Evolutionary conservation across 2,797 vertebrate genomes (phyloP).

Genomic region (Sciurus carolinensis): DNA sequence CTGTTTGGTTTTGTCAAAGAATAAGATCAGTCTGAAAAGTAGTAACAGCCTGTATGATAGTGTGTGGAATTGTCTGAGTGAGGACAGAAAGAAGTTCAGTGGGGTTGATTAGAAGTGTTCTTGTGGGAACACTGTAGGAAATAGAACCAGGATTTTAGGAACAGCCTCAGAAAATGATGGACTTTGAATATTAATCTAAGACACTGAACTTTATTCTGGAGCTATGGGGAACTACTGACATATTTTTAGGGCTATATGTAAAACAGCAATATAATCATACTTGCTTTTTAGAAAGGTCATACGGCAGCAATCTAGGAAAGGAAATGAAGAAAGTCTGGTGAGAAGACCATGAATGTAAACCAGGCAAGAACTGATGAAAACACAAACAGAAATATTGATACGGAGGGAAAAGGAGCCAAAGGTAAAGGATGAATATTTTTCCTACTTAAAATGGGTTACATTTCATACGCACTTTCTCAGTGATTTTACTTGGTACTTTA

Average conservation of each 20-base stretch:
- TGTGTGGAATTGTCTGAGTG: not conserved
- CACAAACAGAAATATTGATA: not conserved
- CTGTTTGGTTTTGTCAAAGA: not conserved
- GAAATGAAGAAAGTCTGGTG: not conserved
- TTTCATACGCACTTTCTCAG: not conserved
- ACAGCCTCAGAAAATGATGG: not conserved
- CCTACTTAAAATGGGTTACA: not conserved
- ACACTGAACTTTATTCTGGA: constrained; percentile 50
- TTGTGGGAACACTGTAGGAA: not conserved
- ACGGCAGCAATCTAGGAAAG: not conserved
- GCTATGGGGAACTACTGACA: not conserved
- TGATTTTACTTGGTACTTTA: not conserved
- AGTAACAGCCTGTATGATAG: not conserved
- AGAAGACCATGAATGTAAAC: not conserved
- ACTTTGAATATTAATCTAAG: not conserved
- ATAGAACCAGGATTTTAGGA: not conserved
- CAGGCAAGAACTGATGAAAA: not conserved
- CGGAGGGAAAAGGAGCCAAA: not conserved
- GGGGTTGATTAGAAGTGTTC: not conserved
- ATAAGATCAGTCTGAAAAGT: not conserved
- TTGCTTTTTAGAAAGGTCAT: constrained; percentile 48
- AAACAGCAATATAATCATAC: not conserved
- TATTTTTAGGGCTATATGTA: constrained; percentile 9
- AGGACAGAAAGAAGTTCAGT: not conserved
- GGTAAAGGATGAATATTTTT: not conserved